Conservation (phyloP, 2,113 vertebrate genomes). For the Bettongia penicillata region DNA sequence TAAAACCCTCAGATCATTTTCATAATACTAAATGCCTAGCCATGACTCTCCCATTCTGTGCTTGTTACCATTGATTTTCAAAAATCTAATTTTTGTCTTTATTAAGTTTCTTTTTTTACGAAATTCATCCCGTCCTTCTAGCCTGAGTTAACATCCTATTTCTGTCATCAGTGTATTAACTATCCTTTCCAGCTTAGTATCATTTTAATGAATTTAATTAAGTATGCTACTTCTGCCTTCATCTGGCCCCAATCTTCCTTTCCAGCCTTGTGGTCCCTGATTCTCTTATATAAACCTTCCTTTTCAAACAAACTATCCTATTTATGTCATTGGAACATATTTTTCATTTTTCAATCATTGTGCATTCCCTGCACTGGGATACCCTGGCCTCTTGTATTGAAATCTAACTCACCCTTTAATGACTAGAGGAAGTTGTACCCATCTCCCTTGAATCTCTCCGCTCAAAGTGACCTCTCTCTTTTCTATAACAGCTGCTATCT, state of each 20-base stretch:
- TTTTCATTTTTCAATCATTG: not conserved
- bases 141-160: not conserved
- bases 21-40: not conserved
- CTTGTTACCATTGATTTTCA: not conserved
- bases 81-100: not conserved
- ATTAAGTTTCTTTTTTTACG: not conserved
- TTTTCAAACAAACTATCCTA: not conserved
- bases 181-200: not conserved
- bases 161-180: not conserved
- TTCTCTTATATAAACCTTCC: not conserved
- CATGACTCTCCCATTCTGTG: not conserved
- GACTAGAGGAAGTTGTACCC: not conserved
- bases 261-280: not conserved
- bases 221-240: not conserved
- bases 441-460: not conserved
- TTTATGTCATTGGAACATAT: not conserved
- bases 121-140: not conserved
- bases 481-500: not conserved
- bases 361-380: not conserved
- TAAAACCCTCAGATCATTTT: not conserved
- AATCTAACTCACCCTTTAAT: not conserved
- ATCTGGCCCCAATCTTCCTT: not conserved
- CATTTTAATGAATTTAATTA: not conserved
- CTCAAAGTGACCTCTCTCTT: not conserved
- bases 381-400: too few species aligned